Base-by-base conservation (phyloP, 2,797 vertebrate species). In the Darevskia mixta region DNA sequence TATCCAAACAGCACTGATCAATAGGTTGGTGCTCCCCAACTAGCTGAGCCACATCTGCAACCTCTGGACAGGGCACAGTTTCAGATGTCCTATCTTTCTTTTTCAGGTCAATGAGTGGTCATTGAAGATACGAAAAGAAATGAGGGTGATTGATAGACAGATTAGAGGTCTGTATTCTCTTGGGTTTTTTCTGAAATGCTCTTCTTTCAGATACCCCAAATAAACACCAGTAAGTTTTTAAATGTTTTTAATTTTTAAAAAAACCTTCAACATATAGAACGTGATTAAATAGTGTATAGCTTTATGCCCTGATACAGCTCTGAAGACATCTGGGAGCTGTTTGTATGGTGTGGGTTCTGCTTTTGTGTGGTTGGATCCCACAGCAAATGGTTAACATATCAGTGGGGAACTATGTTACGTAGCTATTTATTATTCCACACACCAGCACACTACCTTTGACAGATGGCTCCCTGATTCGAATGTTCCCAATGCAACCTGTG, bases 111-210 rank as follows among this genome's bases (percentile, higher is more conserved):
- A 97, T 94, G 99, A 99, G 92, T 99, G 99, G 98, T 98, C 98
- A 72, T 91, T 97, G 95, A 98, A 98, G 96, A 97, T 98, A 93
- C 96, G 97, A 87, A 99, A 98, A 95, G 99, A 99, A 96, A 98
- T 98, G 97, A 97, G 99, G 93, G 97, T 98, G 92, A 97, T 99
- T 95, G 99, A 99, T 95, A 98, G 98, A 96, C 99, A 99, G 96
- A 99, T 99, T 92, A 96, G 98, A 98, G 99, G 99, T 99, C 95
- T 97, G 97, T 92, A 92, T 93, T 67, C 18, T 94, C 41, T n/a
- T 55, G 13, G 55, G 1, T 81, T 91, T 76, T 82, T 49, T 87
- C 49, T 73, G 80, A 76, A 32, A 15, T 90, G 13, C 8, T 27
- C 38, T 86, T 89, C 35, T 77, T 85, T 78, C 75, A 85, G 6